Base-by-base conservation (phyloP, 2,113 vertebrate species). In the Notarius lentiginosus region DNA sequence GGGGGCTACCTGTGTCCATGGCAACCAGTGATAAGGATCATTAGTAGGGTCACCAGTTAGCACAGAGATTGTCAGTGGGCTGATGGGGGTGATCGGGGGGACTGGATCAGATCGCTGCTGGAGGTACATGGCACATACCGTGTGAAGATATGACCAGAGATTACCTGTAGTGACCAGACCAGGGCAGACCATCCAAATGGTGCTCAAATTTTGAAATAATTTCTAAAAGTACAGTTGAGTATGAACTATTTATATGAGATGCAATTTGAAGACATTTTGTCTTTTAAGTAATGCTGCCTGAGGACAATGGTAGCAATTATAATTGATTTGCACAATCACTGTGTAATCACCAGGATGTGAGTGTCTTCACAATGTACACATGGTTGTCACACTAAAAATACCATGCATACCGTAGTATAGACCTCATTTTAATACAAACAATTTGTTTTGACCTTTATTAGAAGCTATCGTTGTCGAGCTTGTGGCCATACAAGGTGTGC, bases 41-140 rank as follows among this genome's bases (percentile, higher is more conserved):
- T 90, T 89, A 90, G 84, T 83, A 86, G 88, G 90, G 90, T 90
- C 90, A 90, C 60, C 80, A 79, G 88, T 89, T 89, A 82, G 86
- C 79, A 82, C 65, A 65, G 82, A 88, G 72, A 68, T 70, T 87
- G 84, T 90, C 80, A 86, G 75, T 65, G 66, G 66, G 83, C 49
- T 12, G 1, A 24, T 84, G 65, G 12, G 65, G n/a, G 55, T 58
- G 34, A 61, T 49, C 7, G 60, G 65, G 79, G 82, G 63, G 73
- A 61, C 76, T 72, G n/a, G 79, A 79, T 90, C 88, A 80, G 80
- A 83, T 84, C 56, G 0, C 73, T 86, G 84, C 41, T 82, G 79
- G 70, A 27, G 51, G 60, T 86, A 68, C 65, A 88, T 27, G 60
- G 60, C 76, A 88, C 60, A 73, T 86, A 68, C 81, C 24, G 9